Percentiles rank a stretch among this genome's conserved stretches.
Evolutionary conservation across 2,797 vertebrate genomes (phyloP).

Genomic region (Ispidina lecontei): DNA sequence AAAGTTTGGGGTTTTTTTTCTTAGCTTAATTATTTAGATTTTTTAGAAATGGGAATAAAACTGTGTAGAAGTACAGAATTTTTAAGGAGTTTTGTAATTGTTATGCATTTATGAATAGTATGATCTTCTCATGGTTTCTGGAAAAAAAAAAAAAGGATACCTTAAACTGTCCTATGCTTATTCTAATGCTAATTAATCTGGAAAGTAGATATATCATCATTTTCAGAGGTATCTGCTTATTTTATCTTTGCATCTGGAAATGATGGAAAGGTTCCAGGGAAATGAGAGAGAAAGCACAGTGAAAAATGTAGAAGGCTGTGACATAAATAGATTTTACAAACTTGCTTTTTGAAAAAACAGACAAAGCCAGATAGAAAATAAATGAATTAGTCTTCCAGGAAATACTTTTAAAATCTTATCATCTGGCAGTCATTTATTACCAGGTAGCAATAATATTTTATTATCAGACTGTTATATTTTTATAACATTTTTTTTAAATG

Average conservation of each 20-base stretch:
- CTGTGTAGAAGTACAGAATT: background rate
- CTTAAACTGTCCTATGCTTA: background rate
- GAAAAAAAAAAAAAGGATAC: background rate
- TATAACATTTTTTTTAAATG: conserved; percentile 47
- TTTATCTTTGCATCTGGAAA: conserved; percentile 44
- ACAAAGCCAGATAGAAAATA: conserved; percentile 29
- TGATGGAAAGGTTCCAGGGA: conserved; percentile 41
- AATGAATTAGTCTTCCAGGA: conserved; percentile 48
- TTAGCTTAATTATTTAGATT: background rate
- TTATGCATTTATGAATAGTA: background rate
- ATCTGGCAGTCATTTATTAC: conserved; percentile 46
- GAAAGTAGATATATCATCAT: conserved; percentile 34
- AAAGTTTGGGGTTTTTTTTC: background rate
- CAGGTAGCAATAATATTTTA: conserved; percentile 48
- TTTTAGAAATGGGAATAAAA: background rate
- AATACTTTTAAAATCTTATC: conserved; percentile 29
- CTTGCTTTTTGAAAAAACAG: background rate
- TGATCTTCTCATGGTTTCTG: background rate
- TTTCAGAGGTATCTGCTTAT: conserved; percentile 33
- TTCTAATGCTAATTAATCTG: conserved; percentile 10
- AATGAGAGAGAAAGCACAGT: background rate
- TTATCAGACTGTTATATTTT: conserved; percentile 35
- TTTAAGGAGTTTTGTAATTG: background rate
- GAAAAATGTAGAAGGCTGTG: conserved; percentile 18
- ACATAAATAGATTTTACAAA: conserved; percentile 34